Evolutionary conservation across 2,113 vertebrate genomes (phyloP).

Genomic region (Sander lucioperca): DNA sequence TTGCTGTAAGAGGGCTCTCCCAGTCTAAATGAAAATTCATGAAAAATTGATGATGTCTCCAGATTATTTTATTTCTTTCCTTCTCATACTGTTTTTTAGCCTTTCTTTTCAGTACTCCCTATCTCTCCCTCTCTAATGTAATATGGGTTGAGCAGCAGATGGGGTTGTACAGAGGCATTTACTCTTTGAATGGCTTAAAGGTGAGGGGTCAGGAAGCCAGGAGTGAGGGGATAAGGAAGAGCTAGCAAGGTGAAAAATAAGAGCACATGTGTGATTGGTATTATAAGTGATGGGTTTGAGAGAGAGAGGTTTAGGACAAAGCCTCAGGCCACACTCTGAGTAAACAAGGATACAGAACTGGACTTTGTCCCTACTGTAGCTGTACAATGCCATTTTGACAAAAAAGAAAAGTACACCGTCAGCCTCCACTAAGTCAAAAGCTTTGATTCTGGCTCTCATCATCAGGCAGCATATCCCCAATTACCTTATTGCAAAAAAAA

Average conservation of each 20-base stretch:
- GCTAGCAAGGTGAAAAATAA: slow-evolving; percentile 37
- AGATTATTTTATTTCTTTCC: slow-evolving; percentile 86
- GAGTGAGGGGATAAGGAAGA: slow-evolving; percentile 47
- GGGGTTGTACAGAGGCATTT: slow-evolving; percentile 85
- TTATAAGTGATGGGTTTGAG: slow-evolving; percentile 35
- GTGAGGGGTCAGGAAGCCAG: slow-evolving; percentile 76
- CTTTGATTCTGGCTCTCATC: neutral
- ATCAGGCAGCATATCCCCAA: neutral
- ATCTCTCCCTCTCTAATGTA: slow-evolving; percentile 17
- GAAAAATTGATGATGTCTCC: slow-evolving; percentile 97
- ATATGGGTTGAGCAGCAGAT: slow-evolving; percentile 61
- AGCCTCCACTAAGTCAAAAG: neutral
- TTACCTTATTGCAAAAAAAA: no score
- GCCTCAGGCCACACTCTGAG: neutral
- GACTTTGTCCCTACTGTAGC: neutral
- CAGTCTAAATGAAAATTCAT: slow-evolving; percentile 97
- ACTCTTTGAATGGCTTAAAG: slow-evolving; percentile 81
- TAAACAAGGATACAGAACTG: neutral
- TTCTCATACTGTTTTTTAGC: slow-evolving; percentile 42
- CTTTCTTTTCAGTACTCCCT: slow-evolving; percentile 26
- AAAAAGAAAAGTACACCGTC: neutral
- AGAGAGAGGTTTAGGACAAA: slow-evolving; percentile 8
- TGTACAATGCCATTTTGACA: neutral
- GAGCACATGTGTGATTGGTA: slow-evolving; percentile 47
- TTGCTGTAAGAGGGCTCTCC: slow-evolving; percentile 91